These are phyloP conservation scores for Leptopilina myrica DNA, from an alignment of 2,888 invertebrate genomes.

Conservation along the genomic window DNA sequence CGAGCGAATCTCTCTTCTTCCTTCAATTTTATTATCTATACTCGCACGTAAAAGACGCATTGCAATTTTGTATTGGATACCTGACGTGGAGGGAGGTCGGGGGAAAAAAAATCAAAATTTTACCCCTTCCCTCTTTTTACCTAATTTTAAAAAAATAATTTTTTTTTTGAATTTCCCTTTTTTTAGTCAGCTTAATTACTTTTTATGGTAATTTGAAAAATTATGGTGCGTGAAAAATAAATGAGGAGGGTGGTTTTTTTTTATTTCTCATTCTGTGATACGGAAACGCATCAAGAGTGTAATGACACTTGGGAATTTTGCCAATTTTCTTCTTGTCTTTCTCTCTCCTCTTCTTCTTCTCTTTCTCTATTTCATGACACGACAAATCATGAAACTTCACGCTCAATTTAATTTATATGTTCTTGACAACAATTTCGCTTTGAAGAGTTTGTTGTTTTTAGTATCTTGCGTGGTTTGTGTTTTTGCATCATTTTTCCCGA, in stretches of 20 bases:
- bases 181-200: not conserved
- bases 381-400: not conserved
- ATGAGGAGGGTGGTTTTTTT: not conserved
- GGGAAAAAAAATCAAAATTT: not conserved
- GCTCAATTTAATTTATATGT: conserved; percentile 10
- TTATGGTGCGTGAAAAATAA: not conserved
- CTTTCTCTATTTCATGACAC: not conserved
- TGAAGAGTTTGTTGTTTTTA: not conserved
- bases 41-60: not conserved
- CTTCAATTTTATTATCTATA: conserved; percentile 12
- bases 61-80: conserved; percentile 25
- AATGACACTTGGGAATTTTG: conserved; percentile 39
- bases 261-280: not conserved
- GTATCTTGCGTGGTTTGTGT: not conserved
- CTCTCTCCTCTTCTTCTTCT: not conserved
- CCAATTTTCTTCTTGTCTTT: conserved; percentile 8
- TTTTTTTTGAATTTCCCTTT: not conserved
- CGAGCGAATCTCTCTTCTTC: conserved; percentile 37
- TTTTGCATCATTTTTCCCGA: not conserved
- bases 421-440: not conserved
- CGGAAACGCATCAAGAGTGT: conserved; percentile 16
- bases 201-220: too few species aligned
- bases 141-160: too few species aligned
- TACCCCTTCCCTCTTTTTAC: not conserved
- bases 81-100: not conserved